Conservation (phyloP, 1,140 invertebrate genomes). For the Pinna nobilis region DNA sequence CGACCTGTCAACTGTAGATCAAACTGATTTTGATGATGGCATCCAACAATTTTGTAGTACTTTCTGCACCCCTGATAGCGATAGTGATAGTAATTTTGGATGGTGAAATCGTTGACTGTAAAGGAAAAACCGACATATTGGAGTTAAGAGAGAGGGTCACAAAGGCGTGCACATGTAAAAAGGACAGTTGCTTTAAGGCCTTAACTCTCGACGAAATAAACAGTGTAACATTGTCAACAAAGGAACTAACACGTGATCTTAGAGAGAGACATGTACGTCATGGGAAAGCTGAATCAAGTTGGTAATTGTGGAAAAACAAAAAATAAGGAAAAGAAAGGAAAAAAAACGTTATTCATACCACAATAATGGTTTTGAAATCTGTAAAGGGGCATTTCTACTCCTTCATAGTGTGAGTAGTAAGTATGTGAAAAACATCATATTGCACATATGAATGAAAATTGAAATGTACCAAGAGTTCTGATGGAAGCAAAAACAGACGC, state of each 20-base stretch:
- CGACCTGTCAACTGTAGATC: neutral
- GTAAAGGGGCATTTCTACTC: conserved; percentile 5
- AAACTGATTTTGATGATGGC: no score
- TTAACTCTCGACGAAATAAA: neutral
- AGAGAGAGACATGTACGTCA: conserved; percentile 5
- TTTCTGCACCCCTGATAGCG: no score
- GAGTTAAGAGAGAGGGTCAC: neutral
- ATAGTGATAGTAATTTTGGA: no score
- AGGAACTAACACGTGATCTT: conserved; percentile 6
- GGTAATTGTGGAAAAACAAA: neutral
- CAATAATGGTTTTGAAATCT: neutral
- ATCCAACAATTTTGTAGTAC: no score
- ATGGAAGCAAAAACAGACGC: conserved; percentile 5
- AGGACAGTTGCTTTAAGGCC: neutral
- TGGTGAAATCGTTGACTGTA: neutral
- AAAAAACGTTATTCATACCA: neutral
- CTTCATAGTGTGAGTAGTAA: neutral
- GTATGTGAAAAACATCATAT: conserved; percentile 8
- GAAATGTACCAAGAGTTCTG: conserved; percentile 2
- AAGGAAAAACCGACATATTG: neutral
- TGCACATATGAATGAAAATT: neutral
- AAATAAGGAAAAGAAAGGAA: conserved; percentile 3
- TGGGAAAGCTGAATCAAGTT: neutral
- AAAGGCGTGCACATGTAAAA: neutral
- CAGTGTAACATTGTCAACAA: neutral